Conservation (phyloP, 2,797 vertebrate species). For the Tamandua tetradactyla region DNA sequence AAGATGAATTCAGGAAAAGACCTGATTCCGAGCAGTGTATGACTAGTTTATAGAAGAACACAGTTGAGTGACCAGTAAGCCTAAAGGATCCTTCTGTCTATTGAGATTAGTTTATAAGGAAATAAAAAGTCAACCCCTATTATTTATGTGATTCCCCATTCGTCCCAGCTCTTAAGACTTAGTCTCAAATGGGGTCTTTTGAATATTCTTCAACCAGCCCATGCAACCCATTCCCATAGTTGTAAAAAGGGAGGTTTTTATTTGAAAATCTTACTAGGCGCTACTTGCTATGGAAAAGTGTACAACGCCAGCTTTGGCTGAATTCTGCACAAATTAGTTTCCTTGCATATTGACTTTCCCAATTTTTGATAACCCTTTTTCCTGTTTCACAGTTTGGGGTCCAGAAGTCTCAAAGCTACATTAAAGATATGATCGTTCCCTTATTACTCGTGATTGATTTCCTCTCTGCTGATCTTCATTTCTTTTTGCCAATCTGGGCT, state of each 20-base stretch:
- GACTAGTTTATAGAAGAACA: not conserved
- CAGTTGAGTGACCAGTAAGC: not conserved
- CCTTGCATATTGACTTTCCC: not conserved
- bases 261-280: not conserved
- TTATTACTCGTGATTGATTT: not conserved
- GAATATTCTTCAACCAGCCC: not conserved
- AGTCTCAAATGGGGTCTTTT: not conserved
- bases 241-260: not conserved
- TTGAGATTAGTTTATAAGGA: not conserved
- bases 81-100: not conserved
- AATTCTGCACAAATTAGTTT: not conserved
- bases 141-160: not conserved
- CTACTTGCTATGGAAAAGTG: not conserved
- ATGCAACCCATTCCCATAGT: not conserved
- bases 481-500: not conserved
- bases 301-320: not conserved
- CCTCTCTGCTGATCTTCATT: not conserved
- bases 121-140: not conserved
- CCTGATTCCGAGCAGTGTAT: not conserved
- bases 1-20: not conserved
- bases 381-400: not conserved
- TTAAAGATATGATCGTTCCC: not conserved
- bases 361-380: not conserved
- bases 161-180: not conserved
- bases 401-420: not conserved